Evolutionary conservation across 2,888 invertebrate species (phyloP), one percentile per base, ranked within the genome.

Genomic region (Drosophila conformis): DNA sequence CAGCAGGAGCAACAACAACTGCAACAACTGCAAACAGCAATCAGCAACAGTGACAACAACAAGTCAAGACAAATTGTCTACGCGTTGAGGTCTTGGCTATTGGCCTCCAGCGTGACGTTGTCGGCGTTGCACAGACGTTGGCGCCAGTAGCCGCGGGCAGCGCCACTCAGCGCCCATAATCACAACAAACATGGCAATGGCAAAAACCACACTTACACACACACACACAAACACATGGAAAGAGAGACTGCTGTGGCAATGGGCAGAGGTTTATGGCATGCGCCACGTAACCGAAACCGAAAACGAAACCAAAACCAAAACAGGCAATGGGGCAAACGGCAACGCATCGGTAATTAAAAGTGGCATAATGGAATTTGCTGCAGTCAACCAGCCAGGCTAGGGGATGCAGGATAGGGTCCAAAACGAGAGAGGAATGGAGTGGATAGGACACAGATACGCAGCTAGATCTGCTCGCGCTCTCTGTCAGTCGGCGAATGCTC

Each of bases 41-140:
- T 25, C 59, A 49, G 21, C 57, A 21, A 53, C 57, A 49, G 33
- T 68, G 15, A 40, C 48, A 49, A 29, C 63, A 62, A 57, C 59
- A 71, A 80, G 88, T 74, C 73, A 88, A 86, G 89, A 86, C 86
- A 86, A 86, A 86, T 86, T 86, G 89, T 86, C 86, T 86, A 81
- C 89, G 86, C 87, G 87, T 81, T 89, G 87, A 84, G 84, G 84
- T 86, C 86, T 86, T 86, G 87, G 89, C 84, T 84, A 87, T 87
- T 89, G 89, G 86, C 86, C 87, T 89, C 86, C 86, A 79, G 84
- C 83, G 73, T 84, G 82, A 82, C 81, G 80, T 73, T 75, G 84
- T 77, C 70, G 76, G 70, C 72, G 82, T 70, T 85, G 73, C 65
- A 79, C 52, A 79, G 38, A 56, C n/a, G 66, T 54, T 79, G 79